Base-by-base conservation (phyloP, 1,140 invertebrate species). In the Gonioctena quinquepunctata region DNA sequence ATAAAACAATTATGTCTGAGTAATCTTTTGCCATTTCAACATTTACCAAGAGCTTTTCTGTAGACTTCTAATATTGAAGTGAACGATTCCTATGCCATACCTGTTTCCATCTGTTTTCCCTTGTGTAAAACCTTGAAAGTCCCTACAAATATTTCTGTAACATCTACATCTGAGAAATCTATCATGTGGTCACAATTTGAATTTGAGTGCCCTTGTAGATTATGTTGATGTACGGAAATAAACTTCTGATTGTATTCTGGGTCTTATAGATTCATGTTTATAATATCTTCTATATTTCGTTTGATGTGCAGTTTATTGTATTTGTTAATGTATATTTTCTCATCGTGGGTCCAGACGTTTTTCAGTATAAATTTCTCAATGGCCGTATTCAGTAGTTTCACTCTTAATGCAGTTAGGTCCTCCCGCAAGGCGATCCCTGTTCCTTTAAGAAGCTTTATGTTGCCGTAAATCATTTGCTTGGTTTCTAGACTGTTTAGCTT, bases 1-100 rank as follows among this genome's bases (percentile, higher is more conserved):
- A 63, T 22, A 63, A 18, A n/a, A 63, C 61, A 28, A 63, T 63
- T 27, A 63, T 28, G 23, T 63, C 61, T 28, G 48, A 63, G 19
- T 42, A 33, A 59, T 23, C 23, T 13, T 59, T 23, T 50, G 49
- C 27, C 13, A 5, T 42, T 28, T 42, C 27, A 19, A 63, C 18
- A 28, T 63, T n/a, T n/a, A n/a, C n/a, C n/a, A n/a, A n/a, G n/a
- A n/a, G n/a, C n/a, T n/a, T n/a, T 64, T 64, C n/a, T 42, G 27
- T 3, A 64, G 22, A 64, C 62, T 64, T 22, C 42, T 28, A 21
- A 64, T 64, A 22, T 64, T 64, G 22, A 64, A 50, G 21, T 64
- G 42, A 42, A 49, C 33, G 25, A 13, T 33, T 7, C 28, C 28
- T 13, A 7, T 7, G 2, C n/a, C n/a, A 48, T 52, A 8, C 50